These are phyloP conservation scores for Eretmocerus hayati DNA, from an alignment of 2,888 invertebrate species.

Conservation along the genomic window DNA sequence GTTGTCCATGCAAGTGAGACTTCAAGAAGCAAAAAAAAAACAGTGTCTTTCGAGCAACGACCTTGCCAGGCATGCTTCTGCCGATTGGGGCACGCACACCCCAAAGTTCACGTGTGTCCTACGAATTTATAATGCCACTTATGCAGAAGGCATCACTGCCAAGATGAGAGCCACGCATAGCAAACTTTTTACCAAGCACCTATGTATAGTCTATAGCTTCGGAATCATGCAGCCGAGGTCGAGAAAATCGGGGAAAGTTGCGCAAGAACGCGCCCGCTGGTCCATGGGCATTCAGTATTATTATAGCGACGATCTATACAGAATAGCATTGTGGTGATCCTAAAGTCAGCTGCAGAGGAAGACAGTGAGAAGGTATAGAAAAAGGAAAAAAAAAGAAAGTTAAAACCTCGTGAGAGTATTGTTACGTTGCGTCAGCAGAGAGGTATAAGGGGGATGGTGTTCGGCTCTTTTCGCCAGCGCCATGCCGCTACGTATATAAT, in stretches of 20 bases:
- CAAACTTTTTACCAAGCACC: neutral
- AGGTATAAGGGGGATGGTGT: slow-evolving; percentile 6
- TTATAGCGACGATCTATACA: neutral
- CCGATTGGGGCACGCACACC: no score
- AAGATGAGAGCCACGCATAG: no score
- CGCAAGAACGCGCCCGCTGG: slow-evolving; percentile 24
- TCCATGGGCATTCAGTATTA: no score
- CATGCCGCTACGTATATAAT: slow-evolving; percentile 43
- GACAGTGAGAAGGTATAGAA: slow-evolving; percentile 6
- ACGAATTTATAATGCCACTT: no score
- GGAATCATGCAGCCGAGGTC: no score
- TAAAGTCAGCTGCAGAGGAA: neutral
- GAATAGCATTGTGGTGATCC: neutral
- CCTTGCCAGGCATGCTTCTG: no score
- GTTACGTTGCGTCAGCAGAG: slow-evolving; percentile 21
- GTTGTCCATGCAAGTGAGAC: no score
- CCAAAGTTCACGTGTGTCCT: no score
- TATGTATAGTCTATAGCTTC: no score
- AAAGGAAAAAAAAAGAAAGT: slow-evolving; percentile 26
- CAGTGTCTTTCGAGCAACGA: no score
- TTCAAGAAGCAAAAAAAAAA: no score
- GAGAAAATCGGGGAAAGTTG: slow-evolving; percentile 43
- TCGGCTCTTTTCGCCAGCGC: neutral
- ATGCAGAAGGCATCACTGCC: no score
- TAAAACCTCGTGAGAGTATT: slow-evolving; percentile 28